Evolutionary conservation across 2,888 invertebrate genomes (phyloP), one percentile per base, ranked within the genome.

Genomic region (Noctua fimbriata): DNA sequence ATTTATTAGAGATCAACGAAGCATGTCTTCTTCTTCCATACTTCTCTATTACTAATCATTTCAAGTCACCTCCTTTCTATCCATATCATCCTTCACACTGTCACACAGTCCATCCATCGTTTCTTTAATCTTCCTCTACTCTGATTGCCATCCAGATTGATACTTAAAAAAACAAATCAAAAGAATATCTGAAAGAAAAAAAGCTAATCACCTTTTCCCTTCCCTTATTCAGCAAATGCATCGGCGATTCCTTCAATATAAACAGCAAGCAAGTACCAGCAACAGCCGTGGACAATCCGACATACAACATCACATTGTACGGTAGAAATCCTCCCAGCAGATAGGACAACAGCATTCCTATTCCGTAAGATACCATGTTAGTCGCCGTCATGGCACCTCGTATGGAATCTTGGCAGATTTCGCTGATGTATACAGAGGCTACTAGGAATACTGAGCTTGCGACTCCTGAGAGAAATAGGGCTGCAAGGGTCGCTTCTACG

Each of bases 371-470:
- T 0, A 89, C 79, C 75, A 90, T 78, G 14, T 79, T 84, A 49
- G 73, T 44, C 63, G 85, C 71, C 10, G 88, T 79, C 89, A 89
- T 85, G 21, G 85, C 81, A 16, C 91, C 91, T 83, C 92, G 73
- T 1, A 91, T 87, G 9, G 87, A 85, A n/a, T 88, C 88, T 67
- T 89, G 90, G 41, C 82, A 91, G 52, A 89, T 83, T 76, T 90
- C 90, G 18, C 86, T 83, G 58, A 90, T 84, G 78, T 86, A 90
- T 10, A 91, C 85, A 0, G 87, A 58, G 0, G 78, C 79, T 14
- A 91, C 78, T 7, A 90, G 49, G 73, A 88, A 74, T 0, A 76
- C 79, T 6, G 83, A 71, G 16, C 88, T 86, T 36, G 81, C 69
- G 24, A 87, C 52, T 0, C 89, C 89, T 12, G 89, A 90, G 7